Evolutionary conservation across 2,888 invertebrate species (phyloP), one percentile per base, ranked within the genome.

Genomic region (Amblyjoppa fuscipennis): DNA sequence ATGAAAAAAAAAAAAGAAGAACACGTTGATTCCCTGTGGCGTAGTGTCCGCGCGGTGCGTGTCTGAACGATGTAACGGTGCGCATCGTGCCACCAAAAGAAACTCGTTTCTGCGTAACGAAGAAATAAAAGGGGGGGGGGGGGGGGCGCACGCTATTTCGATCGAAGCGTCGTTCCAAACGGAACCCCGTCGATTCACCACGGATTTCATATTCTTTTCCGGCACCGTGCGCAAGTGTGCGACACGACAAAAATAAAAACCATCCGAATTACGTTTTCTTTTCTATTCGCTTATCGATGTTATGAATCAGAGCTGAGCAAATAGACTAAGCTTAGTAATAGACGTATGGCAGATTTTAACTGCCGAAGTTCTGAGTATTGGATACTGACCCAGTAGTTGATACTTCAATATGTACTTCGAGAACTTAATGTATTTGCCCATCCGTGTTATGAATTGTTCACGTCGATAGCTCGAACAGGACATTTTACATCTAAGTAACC

Each of bases 101-200:
- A 82, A 82, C 82, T 85, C 80, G 75, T 82, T 59, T 51, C 59
- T 66, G 16, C 41, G 78, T 45, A 59, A 76, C 20, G 56, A 75
- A 41, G 59, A 51, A 51, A 45, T 20, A 20, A 61, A 66, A 16
- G 51, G 28, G 20, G 20, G 20, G 20, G 20, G 20, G 20, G 20
- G 66, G 56, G 53, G 45, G 9, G 68, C 53, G 20, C 13, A 68
- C 34, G 70, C 59, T 59, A 51, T 68, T 73, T 64, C 73, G 77
- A 69, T 73, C 69, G 45, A 45, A 59, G 11, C 66, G 71, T 69
- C 34, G 56, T 81, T 61, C 59, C 70, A 45, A 78, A 69, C 56
- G 69, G 38, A 77, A 73, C 77, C 31, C n/a, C n/a, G 71, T 76
- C 45, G 66, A 81, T 74, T 84, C 31, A 38, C 69, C 6, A 68